Percentiles rank a stretch among this genome's conserved stretches.
These are phyloP conservation scores for Pluvianellus socialis DNA, from an alignment of 2,113 vertebrate genomes.

Conservation along the genomic window DNA sequence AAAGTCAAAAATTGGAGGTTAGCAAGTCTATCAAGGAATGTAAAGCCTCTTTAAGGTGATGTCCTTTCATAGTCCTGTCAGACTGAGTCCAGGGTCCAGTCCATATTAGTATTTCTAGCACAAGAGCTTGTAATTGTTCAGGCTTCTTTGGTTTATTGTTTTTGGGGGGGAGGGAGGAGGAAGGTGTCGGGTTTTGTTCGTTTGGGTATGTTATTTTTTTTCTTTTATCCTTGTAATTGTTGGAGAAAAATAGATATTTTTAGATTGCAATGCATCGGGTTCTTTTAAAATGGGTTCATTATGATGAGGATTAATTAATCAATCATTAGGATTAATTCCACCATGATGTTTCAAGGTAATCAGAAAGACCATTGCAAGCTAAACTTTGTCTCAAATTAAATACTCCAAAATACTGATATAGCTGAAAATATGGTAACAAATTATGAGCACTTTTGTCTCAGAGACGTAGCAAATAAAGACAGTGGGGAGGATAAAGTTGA, in stretches of 20 bases:
- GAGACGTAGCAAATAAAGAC: neutral
- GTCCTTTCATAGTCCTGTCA: neutral
- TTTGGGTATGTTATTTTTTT: no score
- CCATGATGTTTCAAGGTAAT: neutral
- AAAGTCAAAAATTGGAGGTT: neutral
- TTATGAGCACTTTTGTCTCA: neutral
- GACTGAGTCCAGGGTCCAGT: neutral
- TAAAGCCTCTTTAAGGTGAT: neutral
- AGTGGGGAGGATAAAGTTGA: neutral
- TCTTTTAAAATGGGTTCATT: neutral
- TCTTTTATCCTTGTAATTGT: neutral
- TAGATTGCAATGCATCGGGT: neutral
- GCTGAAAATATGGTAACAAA: neutral
- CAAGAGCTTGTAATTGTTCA: neutral
- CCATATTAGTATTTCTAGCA: neutral
- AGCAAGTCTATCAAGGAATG: neutral
- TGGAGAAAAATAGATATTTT: neutral
- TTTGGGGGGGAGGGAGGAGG: rapidly evolving
- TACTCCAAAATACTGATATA: neutral
- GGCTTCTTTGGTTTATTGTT: neutral
- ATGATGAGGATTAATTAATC: no score
- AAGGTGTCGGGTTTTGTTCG: neutral
- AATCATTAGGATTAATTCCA: neutral
- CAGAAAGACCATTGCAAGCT: neutral
- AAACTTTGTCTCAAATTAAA: neutral